Evolutionary conservation across 2,888 invertebrate species (phyloP), one percentile per base, ranked within the genome.

Genomic region (Amaurobius ferox): DNA sequence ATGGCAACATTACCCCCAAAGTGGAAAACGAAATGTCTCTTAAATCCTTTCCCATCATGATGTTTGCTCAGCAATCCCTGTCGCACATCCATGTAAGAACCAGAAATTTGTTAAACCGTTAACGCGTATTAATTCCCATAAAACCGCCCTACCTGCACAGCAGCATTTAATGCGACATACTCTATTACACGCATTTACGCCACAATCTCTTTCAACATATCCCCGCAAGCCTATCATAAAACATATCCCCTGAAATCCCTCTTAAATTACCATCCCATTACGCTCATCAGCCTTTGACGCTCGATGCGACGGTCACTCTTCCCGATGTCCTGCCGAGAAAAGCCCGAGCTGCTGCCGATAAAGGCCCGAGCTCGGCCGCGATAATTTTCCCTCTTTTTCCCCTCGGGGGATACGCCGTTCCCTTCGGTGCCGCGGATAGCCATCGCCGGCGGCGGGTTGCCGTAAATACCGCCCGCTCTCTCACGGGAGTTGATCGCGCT

Each of bases 81-180:
- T n/a, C n/a, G n/a, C 44, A 44, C 44, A 2, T 44, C 6, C 11
- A 5, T 35, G 35, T 11, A 35, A 35, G 35, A 35, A 35, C 44
- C 44, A 44, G 44, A 44, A 44, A 44, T 44, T 44, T 44, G 44
- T 44, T 55, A 55, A 55, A 23, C 55, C 55, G 23, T 55, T 55
- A 55, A 55, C 55, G 23, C 55, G 5, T 55, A 7, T 23, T 55
- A 55, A 55, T 55, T 55, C 55, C 55, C 55, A 55, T 55, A 55
- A 55, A 55, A 55, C 23, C 55, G 23, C 19, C 16, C 19, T 55
- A 55, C 44, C 16, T 44, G 44, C 44, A 44, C 44, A 55, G 23
- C 55, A 55, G 55, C 55, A 55, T 55, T 55, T 55, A 55, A 55
- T 55, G 55, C 16, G 55, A 23, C 55, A 55, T 55, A 55, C 55